phyloP scores from a whole-genome alignment of 2,888 invertebrate species.

The Lepidochrysops patricia region DNA sequence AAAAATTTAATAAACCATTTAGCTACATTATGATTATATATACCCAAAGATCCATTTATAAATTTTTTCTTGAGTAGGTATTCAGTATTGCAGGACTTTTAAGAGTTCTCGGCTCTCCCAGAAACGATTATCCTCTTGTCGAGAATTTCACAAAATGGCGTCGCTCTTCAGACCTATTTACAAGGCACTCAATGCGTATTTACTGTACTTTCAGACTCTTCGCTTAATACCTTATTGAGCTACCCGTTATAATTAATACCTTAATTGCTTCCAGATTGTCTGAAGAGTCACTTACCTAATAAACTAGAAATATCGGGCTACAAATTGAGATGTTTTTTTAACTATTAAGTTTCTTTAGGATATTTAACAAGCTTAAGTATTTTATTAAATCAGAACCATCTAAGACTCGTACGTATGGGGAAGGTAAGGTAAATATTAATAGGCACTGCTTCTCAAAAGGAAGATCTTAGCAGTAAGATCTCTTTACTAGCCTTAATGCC shows the following conservation, averaged over 20 bases:
- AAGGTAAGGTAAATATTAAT: too few species aligned
- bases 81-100: slow-evolving; percentile 26
- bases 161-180: slow-evolving; percentile 24
- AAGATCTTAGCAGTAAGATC: too few species aligned
- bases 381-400: too few species aligned
- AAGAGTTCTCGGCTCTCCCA: slow-evolving; percentile 26
- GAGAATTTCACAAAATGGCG: slow-evolving; percentile 29
- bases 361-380: neutral
- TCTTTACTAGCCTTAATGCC: too few species aligned
- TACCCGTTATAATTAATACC: slow-evolving; percentile 15
- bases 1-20: too few species aligned
- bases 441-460: too few species aligned
- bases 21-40: too few species aligned
- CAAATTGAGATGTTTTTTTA: neutral
- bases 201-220: slow-evolving; percentile 28
- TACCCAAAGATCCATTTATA: slow-evolving; percentile 17
- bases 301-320: neutral
- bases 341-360: neutral
- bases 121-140: slow-evolving; percentile 32
- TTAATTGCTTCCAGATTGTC: neutral
- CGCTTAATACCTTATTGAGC: slow-evolving; percentile 20
- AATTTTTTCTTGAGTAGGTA: slow-evolving; percentile 24
- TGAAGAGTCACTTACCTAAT: neutral
- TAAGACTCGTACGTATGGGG: too few species aligned
- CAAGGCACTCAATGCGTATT: slow-evolving; percentile 29